Conservation (phyloP, 2,888 invertebrate species). For the Drosophila lacicola region DNA sequence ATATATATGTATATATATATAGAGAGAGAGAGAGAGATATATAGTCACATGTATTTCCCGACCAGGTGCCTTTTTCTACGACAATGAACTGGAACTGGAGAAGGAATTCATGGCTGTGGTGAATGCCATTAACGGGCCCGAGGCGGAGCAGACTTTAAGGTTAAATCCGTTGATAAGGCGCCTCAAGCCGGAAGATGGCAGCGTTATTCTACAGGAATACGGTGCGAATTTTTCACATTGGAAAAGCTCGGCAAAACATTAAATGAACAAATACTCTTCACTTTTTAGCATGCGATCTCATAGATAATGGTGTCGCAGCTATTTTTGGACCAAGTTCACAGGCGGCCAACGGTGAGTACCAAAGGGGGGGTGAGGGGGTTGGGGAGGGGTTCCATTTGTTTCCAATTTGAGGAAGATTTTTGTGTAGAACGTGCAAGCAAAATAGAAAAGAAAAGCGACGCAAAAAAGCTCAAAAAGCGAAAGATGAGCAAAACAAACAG, state of each 20-base stretch:
- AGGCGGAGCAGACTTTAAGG: constrained; percentile 75
- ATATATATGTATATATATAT: not conserved
- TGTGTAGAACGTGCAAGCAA: constrained; percentile 67
- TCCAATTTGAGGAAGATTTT: not conserved
- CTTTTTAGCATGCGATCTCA: constrained; percentile 88
- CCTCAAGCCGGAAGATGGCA: constrained; percentile 69
- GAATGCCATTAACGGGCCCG: constrained; percentile 82
- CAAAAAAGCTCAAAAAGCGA: constrained; percentile 32
- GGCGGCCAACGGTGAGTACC: constrained; percentile 81
- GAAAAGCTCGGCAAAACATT: not conserved
- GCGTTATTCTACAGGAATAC: constrained; percentile 78
- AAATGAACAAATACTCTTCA: constrained; percentile 10
- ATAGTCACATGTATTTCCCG: not conserved
- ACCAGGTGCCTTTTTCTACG: constrained; percentile 86
- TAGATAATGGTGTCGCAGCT: constrained; percentile 89
- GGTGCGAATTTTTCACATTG: constrained; percentile 59
- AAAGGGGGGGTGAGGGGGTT: not conserved
- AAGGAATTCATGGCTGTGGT: constrained; percentile 87
- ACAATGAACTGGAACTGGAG: constrained; percentile 86
- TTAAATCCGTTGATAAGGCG: constrained; percentile 78
- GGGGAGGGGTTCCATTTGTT: not conserved
- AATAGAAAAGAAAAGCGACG: constrained; percentile 43
- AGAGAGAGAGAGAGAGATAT: not conserved
- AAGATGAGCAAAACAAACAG: constrained; percentile 6
- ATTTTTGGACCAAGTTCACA: constrained; percentile 89